Percentiles rank a stretch among this genome's conserved stretches.
Conservation (phyloP, 2,888 invertebrate genomes). For the Saturnia pavonia region DNA sequence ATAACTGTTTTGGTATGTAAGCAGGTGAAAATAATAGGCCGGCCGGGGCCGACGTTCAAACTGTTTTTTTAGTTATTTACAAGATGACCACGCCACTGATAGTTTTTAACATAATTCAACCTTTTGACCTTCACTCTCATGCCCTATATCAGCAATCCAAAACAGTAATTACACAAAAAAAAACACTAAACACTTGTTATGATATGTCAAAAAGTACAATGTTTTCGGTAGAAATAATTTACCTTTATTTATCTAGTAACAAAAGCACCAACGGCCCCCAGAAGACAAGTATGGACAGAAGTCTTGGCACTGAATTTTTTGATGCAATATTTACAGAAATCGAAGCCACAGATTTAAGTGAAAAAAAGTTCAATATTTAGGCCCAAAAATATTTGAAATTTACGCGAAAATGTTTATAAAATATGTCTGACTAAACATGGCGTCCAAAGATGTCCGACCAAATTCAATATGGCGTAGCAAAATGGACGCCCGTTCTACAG, state of each 20-base stretch:
- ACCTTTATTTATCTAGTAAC: constrained; percentile 81
- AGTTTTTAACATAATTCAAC: constrained; percentile 48
- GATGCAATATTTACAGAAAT: constrained; percentile 61
- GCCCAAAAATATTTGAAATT: constrained; percentile 81
- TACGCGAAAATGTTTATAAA: constrained; percentile 86
- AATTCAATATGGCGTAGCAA: constrained; percentile 83
- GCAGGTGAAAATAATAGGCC: constrained; percentile 53
- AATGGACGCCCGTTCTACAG: constrained; percentile 75
- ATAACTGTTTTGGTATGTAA: constrained; percentile 37
- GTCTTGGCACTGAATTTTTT: constrained; percentile 72
- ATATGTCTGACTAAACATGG: constrained; percentile 89
- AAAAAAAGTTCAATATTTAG: constrained; percentile 77
- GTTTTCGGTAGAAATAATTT: constrained; percentile 75
- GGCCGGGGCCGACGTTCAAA: constrained; percentile 54
- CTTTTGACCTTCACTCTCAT: constrained; percentile 65
- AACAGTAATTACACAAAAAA: constrained; percentile 71
- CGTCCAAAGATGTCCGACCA: constrained; percentile 86
- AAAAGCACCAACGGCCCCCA: constrained; percentile 76
- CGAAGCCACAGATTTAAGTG: constrained; percentile 68
- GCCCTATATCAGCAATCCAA: constrained; percentile 40
- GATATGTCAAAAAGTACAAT: constrained; percentile 77
- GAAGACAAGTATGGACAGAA: constrained; percentile 73
- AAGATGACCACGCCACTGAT: constrained; percentile 69
- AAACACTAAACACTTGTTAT: constrained; percentile 76
- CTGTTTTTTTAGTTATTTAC: constrained; percentile 66